Evolutionary conservation across 2,113 vertebrate species (phyloP).

Genomic region (Hyaena hyaena): DNA sequence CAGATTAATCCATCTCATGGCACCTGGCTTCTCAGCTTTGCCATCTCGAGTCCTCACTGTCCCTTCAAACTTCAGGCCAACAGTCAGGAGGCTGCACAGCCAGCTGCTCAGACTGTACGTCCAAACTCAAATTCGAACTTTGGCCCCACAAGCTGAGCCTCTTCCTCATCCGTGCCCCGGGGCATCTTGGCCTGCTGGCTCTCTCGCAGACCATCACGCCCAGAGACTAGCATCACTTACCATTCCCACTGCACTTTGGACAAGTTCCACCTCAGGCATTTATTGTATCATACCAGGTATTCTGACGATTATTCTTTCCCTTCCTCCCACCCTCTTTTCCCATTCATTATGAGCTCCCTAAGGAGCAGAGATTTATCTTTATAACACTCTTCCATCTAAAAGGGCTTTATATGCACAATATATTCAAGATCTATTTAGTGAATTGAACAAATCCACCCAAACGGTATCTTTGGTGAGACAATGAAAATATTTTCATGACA

Average conservation of each 20-base stretch:
- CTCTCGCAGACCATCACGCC: neutral
- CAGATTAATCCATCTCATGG: neutral
- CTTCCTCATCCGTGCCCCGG: neutral
- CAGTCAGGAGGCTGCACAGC: neutral
- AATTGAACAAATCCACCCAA: neutral
- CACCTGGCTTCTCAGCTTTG: neutral
- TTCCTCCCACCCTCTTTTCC: neutral
- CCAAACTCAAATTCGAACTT: neutral
- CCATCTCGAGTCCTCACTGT: neutral
- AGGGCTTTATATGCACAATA: neutral
- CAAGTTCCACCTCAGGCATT: too few relatives aligned
- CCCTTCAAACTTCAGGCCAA: neutral
- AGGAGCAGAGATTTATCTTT: neutral
- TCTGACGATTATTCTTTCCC: neutral
- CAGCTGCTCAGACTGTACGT: neutral
- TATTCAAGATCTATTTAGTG: neutral
- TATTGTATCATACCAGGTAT: neutral
- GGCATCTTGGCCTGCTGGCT: neutral
- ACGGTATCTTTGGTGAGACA: neutral
- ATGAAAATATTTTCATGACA: neutral
- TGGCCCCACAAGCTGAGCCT: neutral
- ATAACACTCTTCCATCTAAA: neutral
- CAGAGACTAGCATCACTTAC: neutral
- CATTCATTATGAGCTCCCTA: neutral
- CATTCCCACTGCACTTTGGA: accelerated